phyloP scores from a whole-genome alignment of 2,888 invertebrate genomes.

The Hypomecis atomaria region DNA sequence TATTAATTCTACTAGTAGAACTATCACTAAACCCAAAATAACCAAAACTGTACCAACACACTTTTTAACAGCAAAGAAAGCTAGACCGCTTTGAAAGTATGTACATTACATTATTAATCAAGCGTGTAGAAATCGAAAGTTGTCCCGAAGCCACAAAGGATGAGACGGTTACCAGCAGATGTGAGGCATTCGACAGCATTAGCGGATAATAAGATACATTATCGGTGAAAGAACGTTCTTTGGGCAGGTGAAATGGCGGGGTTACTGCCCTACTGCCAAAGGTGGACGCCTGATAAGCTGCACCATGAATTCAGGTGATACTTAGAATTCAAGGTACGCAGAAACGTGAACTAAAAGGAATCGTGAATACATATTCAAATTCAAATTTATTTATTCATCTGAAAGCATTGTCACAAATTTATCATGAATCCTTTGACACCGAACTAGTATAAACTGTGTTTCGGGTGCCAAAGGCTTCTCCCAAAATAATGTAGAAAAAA shows the following conservation, averaged over 20 bases:
- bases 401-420: no score
- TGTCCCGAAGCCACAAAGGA: conserved; percentile 51
- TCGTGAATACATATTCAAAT: no score
- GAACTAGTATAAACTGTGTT: no score
- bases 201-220: conserved; percentile 23
- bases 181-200: conserved; percentile 17
- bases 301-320: background rate
- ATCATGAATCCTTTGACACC: no score
- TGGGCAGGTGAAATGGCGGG: conserved; percentile 21
- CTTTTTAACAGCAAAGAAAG: conserved; percentile 21
- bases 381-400: no score
- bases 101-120: conserved; percentile 60
- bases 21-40: background rate
- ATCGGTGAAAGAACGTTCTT: conserved; percentile 20
- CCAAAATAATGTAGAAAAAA: no score
- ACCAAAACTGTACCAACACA: background rate
- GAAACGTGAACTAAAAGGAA: no score
- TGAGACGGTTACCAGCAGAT: conserved; percentile 26
- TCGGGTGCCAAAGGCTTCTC: no score
- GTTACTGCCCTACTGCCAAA: conserved; percentile 16
- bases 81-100: conserved; percentile 28
- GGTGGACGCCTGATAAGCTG: conserved; percentile 25
- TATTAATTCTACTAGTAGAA: no score
- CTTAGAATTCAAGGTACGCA: no score
- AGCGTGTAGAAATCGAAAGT: conserved; percentile 65